Evolutionary conservation across 2,113 vertebrate genomes (phyloP).

Genomic region (Polypterus senegalus): DNA sequence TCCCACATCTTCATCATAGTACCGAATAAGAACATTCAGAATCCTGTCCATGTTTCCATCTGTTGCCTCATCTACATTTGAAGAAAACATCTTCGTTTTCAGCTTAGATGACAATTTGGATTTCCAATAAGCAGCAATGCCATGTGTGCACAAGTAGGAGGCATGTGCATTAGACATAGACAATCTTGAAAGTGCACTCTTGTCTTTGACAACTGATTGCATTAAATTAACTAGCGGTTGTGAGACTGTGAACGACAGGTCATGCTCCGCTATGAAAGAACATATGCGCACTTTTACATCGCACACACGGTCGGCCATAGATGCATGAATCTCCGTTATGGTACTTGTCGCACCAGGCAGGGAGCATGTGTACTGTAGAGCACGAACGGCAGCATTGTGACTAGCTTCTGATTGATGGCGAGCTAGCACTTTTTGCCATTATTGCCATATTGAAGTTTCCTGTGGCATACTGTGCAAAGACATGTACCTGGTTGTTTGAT

Average conservation of each 20-base stretch:
- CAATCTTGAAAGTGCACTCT: slow-evolving; percentile 5
- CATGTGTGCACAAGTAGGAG: slow-evolving; percentile 2
- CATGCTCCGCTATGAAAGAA: slow-evolving; percentile 1
- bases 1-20: not conserved
- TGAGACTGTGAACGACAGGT: not conserved
- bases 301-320: too few relatives aligned
- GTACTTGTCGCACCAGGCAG: too few relatives aligned
- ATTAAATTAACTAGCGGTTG: not conserved
- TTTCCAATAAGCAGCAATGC: slow-evolving; percentile 1
- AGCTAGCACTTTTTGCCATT: too few relatives aligned
- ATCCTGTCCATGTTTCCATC: slow-evolving; percentile 5
- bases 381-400: too few relatives aligned
- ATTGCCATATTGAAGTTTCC: too few relatives aligned
- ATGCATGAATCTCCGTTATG: too few relatives aligned
- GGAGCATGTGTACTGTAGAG: too few relatives aligned
- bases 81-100: slow-evolving; percentile 7
- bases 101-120: slow-evolving; percentile 1
- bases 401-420: too few relatives aligned
- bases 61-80: slow-evolving; percentile 7
- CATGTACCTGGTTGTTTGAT: too few relatives aligned
- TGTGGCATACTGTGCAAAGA: too few relatives aligned
- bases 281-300: not conserved
- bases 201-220: not conserved
- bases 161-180: slow-evolving; percentile 3
- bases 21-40: slow-evolving; percentile 8